Base-by-base conservation (phyloP, 2,888 invertebrate species). In the Perizoma affinitatum region DNA sequence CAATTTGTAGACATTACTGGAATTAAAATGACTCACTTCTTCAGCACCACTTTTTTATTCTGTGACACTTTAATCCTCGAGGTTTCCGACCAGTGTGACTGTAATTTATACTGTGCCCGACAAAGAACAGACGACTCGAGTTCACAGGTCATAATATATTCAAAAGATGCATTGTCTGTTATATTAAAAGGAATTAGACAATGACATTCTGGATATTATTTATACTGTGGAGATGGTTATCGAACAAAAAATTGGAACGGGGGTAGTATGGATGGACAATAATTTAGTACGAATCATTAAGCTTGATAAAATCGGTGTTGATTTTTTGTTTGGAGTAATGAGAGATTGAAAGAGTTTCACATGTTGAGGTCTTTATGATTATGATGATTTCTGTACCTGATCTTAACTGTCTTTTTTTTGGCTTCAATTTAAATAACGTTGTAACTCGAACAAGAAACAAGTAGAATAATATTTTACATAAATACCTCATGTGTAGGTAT, bases 101-200 rank as follows among this genome's bases (percentile, higher is more conserved):
- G 38, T 56, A 50, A 51, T 44, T 56, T 55, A 58, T 55, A 66
- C 72, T 63, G 72, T 68, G 71, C 43, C 47, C 53, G 55, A 82
- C 82, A 81, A 79, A 80, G 58, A 67, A 68, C 58, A 67, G 63
- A 66, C 66, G 66, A 67, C 65, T 50, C 36, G 54, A 57, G 83
- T 85, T 86, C 86, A 86, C 83, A 85, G 85, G 82, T 88, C 86
- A 82, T 86, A 88, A 89, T 87, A 81, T 84, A 91, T 91, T 87
- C 88, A 87, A 86, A 88, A 87, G 87, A 89, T 87, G 83, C 86
- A 86, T 88, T 90, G 88, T 88, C 63, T 52, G 59, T 56, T 56
- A 44, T 59, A 54, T 65, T 60, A 61, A 69, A 69, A 62, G 66
- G 80, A 83, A 66, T 74, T 86, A 87, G 78, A 91, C 88, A 89